Percentiles rank a stretch among this genome's conserved stretches.
Evolutionary conservation across 2,888 invertebrate genomes (phyloP).

Genomic region (Portevinia maculata): DNA sequence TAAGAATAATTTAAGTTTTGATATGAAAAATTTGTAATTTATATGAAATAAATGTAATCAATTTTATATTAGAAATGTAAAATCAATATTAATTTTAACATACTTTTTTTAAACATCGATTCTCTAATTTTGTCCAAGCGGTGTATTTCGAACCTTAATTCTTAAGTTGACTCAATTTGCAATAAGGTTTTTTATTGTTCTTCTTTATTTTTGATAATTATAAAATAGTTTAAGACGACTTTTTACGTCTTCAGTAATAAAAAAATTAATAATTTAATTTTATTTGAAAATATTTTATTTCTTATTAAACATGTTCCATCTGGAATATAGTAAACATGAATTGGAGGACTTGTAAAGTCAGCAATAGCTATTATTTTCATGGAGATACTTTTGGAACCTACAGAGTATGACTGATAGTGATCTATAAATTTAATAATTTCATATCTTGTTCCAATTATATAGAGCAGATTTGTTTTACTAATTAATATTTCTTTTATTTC

Average conservation of each 20-base stretch:
- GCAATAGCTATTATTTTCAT: slow-evolving; percentile 5
- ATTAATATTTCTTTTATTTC: too few species aligned
- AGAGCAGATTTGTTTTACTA: too few species aligned
- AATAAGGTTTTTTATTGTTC: not conserved
- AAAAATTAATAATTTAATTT: not conserved
- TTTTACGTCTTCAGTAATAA: too few species aligned
- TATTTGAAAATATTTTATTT: too few species aligned
- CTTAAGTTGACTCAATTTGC: not conserved
- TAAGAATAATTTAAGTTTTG: not conserved
- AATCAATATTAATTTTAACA: not conserved
- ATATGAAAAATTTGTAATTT: not conserved
- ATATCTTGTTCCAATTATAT: not conserved
- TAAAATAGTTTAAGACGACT: not conserved
- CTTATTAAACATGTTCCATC: too few species aligned
- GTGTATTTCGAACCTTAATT: not conserved
- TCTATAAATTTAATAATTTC: not conserved
- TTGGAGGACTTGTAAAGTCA: not conserved
- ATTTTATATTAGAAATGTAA: not conserved
- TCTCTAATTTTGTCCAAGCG: too few species aligned
- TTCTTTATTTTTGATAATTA: not conserved
- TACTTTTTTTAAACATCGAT: too few species aligned
- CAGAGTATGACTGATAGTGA: slow-evolving; percentile 1
- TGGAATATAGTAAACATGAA: not conserved
- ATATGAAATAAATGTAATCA: not conserved
- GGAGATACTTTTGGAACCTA: not conserved